A percentile compares a stretch with the other conserved stretches of the same genome.
Conservation (phyloP, 2,797 vertebrate species). For the Calcarius lapponicus region DNA sequence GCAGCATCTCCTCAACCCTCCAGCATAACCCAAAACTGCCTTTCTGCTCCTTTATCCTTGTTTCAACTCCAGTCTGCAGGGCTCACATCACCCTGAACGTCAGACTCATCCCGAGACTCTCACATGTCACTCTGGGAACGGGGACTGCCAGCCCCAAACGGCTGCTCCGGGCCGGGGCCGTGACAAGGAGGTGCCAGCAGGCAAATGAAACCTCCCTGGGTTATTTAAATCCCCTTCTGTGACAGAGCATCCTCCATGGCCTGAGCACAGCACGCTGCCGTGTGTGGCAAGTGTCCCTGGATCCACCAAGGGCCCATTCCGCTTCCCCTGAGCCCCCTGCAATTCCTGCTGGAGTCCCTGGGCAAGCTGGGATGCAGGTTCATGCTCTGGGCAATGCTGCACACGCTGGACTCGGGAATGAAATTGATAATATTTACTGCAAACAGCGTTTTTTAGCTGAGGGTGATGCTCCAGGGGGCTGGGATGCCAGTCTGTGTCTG, state of each 20-base stretch:
- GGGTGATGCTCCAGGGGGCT: background rate
- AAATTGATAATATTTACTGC: background rate
- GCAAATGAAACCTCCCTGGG: background rate
- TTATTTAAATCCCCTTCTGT: background rate
- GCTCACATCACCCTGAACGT: background rate
- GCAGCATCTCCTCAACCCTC: background rate
- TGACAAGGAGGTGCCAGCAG: background rate
- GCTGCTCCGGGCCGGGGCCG: background rate
- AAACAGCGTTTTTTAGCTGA: background rate
- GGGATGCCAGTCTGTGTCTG: rapidly evolving
- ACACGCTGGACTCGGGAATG: background rate
- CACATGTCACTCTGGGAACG: background rate
- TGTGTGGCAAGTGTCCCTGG: rapidly evolving
- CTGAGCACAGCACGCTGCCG: rapidly evolving
- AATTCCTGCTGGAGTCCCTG: background rate
- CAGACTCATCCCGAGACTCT: background rate
- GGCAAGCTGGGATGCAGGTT: background rate
- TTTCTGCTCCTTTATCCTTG: background rate
- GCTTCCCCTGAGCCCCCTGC: background rate
- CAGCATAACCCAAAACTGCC: background rate
- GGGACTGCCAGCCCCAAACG: background rate
- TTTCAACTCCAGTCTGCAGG: background rate
- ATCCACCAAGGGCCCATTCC: rapidly evolving
- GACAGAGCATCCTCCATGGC: rapidly evolving
- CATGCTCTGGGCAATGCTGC: rapidly evolving